Evolutionary conservation across 2,888 invertebrate genomes (phyloP), one percentile per base, ranked within the genome.

Genomic region (Gymnoscelis rufifasciata): DNA sequence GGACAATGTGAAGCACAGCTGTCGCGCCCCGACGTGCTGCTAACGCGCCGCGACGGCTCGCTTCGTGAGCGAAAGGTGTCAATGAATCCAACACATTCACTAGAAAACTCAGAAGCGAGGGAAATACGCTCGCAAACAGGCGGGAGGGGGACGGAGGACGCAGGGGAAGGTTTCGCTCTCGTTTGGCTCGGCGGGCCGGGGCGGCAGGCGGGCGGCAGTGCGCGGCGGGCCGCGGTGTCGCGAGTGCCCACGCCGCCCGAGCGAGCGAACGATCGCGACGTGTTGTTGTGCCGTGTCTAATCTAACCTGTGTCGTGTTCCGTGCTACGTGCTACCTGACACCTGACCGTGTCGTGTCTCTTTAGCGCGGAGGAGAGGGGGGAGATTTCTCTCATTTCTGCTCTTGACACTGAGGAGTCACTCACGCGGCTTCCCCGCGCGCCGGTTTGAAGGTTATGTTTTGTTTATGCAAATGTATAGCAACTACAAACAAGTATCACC

Each of bases 131-230:
- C 42, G 13, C 28, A 38, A 15, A 11, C 24, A 11, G 2, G 67
- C 38, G 52, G 5, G 65, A 68, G 39, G 50, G 64, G 54, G 74
- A 72, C n/a, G 51, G 57, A 35, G 12, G 43, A 43, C 31, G 40
- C 54, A 55, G 71, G 79, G 78, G 77, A 65, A 66, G 74, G 66
- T 84, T 86, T 86, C 83, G 78, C 83, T 86, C 79, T 83, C 83
- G 78, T 75, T 80, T 70, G 78, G 74, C 68, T 66, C 63, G 59
- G 51, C 44, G 67, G 58, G 48, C 52, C 46, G 50, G 52, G 65
- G 47, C 46, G 19, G 31, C 46, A 47, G 52, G 65, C 45, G 43
- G 19, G 31, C 31, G 30, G 10, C 3, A 43, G 50, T 50, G 38
- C 53, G 51, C 39, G 46, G 1, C 5, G 14, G 23, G 29, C 11